Conservation (phyloP, 2,113 vertebrate genomes). For the Scomber japonicus region DNA sequence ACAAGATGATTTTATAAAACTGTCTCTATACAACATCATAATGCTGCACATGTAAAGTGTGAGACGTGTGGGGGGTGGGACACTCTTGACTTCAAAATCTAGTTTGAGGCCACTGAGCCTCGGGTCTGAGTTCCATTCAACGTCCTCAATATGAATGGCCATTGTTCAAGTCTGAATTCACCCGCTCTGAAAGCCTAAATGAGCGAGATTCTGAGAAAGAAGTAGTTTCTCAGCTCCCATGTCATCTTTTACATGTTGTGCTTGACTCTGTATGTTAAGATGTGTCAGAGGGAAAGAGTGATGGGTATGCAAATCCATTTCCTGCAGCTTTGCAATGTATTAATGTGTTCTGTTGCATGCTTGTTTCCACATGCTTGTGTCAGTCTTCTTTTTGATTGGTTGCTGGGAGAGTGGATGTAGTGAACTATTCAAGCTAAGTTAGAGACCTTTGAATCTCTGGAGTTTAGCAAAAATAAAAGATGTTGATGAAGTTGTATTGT, state of each 20-base stretch:
- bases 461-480: constrained; percentile 29
- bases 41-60: not conserved
- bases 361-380: constrained; percentile 22
- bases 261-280: not conserved
- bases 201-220: constrained; percentile 52
- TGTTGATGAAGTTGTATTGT: constrained; percentile 3
- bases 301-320: not conserved
- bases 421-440: constrained; percentile 28
- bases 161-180: constrained; percentile 79
- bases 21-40: not conserved
- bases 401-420: constrained; percentile 25
- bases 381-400: constrained; percentile 35
- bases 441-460: not conserved
- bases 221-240: constrained; percentile 22
- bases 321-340: not conserved
- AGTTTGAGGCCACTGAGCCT: constrained; percentile 49
- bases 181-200: constrained; percentile 66
- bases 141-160: constrained; percentile 69
- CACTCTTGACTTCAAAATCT: constrained; percentile 63
- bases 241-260: constrained; percentile 7
- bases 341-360: not conserved
- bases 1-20: not conserved
- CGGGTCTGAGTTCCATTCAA: constrained; percentile 73
- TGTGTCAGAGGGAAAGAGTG: not conserved
- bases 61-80: constrained; percentile 46